Percentiles rank a stretch among this genome's conserved stretches.
phyloP scores from a whole-genome alignment of 2,797 vertebrate species.

The Lithobates pipiens region DNA sequence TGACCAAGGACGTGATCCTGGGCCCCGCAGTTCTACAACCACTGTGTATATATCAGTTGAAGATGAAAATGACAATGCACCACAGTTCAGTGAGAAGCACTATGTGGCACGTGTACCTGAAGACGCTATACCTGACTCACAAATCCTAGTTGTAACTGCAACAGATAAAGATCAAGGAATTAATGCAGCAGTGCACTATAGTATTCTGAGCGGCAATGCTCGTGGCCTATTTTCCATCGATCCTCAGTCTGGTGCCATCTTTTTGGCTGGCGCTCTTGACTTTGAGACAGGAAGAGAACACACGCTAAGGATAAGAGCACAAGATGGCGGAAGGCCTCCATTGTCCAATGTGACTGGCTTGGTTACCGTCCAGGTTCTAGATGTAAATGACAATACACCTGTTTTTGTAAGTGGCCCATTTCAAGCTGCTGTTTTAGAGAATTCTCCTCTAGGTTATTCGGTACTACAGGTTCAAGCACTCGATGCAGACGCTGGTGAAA shows the following conservation, averaged over 20 bases:
- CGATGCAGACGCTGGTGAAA: constrained; percentile 91
- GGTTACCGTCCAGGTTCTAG: constrained; percentile 91
- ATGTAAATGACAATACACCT: constrained; percentile 92
- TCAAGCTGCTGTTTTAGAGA: constrained; percentile 93
- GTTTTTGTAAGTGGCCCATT: constrained; percentile 97
- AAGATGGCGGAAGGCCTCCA: constrained; percentile 91
- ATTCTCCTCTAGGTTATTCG: constrained; percentile 90
- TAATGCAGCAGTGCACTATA: constrained; percentile 93
- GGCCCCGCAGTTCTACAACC: constrained; percentile 88
- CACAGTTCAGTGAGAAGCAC: constrained; percentile 93
- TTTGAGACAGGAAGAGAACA: constrained; percentile 94
- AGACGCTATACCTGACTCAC: constrained; percentile 82
- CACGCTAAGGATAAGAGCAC: constrained; percentile 87
- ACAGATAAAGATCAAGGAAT: constrained; percentile 88
- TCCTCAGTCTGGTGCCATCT: constrained; percentile 90
- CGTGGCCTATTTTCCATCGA: constrained; percentile 96
- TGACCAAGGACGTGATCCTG: constrained; percentile 90
- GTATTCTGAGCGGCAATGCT: constrained; percentile 96
- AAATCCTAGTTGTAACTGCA: constrained; percentile 87
- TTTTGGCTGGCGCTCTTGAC: constrained; percentile 89
- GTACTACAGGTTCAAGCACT: constrained; percentile 94
- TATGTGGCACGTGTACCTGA: constrained; percentile 90
- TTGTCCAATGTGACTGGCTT: constrained; percentile 94
- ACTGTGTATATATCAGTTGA: constrained; percentile 88
- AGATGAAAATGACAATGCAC: constrained; percentile 93